Evolutionary conservation across 37 sponge, comb jelly and placozoan species (phyloP).

Genomic region (Crambe crambe): DNA sequence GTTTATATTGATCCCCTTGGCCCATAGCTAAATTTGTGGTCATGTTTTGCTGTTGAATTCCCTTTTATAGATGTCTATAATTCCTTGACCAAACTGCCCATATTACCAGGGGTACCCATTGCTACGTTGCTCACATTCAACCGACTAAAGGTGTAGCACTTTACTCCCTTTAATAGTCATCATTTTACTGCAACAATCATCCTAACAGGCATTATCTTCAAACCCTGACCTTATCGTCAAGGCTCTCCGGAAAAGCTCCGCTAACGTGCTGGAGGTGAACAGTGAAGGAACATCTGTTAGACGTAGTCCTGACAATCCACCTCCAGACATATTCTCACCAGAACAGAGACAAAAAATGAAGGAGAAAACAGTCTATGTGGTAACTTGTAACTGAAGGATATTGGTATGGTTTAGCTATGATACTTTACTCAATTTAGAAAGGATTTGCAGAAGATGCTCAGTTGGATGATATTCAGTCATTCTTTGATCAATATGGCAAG

Average conservation of each 20-base stretch:
- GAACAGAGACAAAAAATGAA: conserved; percentile 52
- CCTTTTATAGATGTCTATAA: not conserved
- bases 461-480: conserved; percentile 68
- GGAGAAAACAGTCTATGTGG: conserved; percentile 69
- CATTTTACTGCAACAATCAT: not conserved
- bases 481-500: conserved; percentile 69
- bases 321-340: conserved; percentile 25
- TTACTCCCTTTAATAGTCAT: conserved; percentile 17
- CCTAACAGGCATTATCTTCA: conserved; percentile 56
- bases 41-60: not conserved
- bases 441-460: conserved; percentile 66
- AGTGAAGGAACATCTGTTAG: conserved; percentile 45
- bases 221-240: conserved; percentile 54
- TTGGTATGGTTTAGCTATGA: not conserved
- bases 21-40: not conserved
- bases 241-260: conserved; percentile 65
- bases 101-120: conserved; percentile 70
- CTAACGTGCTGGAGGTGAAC: conserved; percentile 65
- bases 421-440: conserved; percentile 57
- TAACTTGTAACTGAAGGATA: conserved; percentile 20
- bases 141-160: conserved; percentile 68
- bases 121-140: conserved; percentile 77
- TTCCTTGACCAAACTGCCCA: not conserved
- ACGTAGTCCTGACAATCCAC: conserved; percentile 28
- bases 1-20: not conserved